phyloP scores from a whole-genome alignment of 2,797 vertebrate genomes.

The Macropus fuliginosus region DNA sequence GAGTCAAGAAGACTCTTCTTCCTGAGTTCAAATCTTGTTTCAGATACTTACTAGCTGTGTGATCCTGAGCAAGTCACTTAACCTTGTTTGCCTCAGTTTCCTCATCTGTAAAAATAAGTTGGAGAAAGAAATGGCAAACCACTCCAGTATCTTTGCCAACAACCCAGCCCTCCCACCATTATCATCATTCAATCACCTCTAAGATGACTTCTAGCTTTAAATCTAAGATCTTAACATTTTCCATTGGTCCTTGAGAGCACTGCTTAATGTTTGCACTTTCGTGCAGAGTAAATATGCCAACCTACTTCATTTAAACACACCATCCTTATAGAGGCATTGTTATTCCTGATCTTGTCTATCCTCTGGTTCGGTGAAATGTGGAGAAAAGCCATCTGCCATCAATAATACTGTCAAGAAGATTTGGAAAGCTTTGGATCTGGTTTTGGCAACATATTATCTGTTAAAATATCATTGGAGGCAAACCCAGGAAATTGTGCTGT shows the following conservation, averaged over 20 bases:
- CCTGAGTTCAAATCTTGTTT: background rate
- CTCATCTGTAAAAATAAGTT: background rate
- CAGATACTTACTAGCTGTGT: background rate
- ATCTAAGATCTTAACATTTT: slow-evolving; percentile 44
- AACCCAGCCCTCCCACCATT: background rate
- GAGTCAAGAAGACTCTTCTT: background rate
- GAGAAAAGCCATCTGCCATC: slow-evolving; percentile 77
- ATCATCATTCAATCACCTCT: background rate
- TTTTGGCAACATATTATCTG: slow-evolving; percentile 73
- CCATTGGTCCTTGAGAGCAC: slow-evolving; percentile 53
- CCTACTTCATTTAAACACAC: slow-evolving; percentile 1
- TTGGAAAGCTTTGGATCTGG: slow-evolving; percentile 68
- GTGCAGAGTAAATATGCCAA: slow-evolving; percentile 50
- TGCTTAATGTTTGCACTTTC: slow-evolving; percentile 68
- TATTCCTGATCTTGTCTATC: slow-evolving; percentile 62
- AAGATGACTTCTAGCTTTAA: background rate
- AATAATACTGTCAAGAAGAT: slow-evolving; percentile 75
- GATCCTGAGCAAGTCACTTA: background rate
- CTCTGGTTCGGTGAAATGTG: slow-evolving; percentile 53
- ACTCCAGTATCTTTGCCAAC: background rate
- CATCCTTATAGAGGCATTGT: slow-evolving; percentile 37
- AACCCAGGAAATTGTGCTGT: slow-evolving; percentile 71
- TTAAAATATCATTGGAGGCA: slow-evolving; percentile 76
- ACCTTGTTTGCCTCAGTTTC: background rate
- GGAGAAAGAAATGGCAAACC: background rate